These are phyloP conservation scores for Manis pentadactyla DNA, from an alignment of 2,797 vertebrate species.

Conservation along the genomic window DNA sequence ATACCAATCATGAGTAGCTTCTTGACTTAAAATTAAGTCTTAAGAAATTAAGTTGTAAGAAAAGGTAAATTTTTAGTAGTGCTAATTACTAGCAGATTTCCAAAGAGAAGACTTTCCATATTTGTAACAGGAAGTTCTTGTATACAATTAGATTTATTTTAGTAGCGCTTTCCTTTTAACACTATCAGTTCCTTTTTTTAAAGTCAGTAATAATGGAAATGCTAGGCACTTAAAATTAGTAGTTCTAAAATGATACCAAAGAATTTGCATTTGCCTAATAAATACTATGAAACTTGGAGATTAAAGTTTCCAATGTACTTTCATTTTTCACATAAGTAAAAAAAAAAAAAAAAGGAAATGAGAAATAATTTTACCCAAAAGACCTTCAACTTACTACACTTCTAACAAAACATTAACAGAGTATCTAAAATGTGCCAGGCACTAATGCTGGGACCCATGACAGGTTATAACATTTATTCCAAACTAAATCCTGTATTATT, in stretches of 20 bases:
- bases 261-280: conserved; percentile 59
- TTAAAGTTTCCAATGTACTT: conserved; percentile 45
- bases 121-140: conserved; percentile 29
- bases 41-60: conserved; percentile 48
- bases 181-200: neutral
- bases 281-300: conserved; percentile 45
- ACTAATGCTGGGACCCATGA: neutral
- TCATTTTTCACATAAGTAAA: neutral
- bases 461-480: conserved; percentile 1
- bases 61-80: conserved; percentile 8
- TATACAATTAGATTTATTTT: conserved; percentile 47
- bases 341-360: neutral
- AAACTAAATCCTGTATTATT: conserved; percentile 13
- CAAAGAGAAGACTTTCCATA: neutral
- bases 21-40: neutral
- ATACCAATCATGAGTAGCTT: neutral
- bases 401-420: conserved; percentile 48
- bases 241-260: conserved; percentile 49
- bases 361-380: conserved; percentile 21
- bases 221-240: conserved; percentile 43
- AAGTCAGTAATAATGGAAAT: conserved; percentile 27
- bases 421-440: neutral
- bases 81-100: neutral
- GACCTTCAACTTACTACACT: conserved; percentile 12
- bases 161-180: conserved; percentile 32